phyloP scores from a whole-genome alignment of 2,113 vertebrate species.

The Todiramphus saurophagus region DNA sequence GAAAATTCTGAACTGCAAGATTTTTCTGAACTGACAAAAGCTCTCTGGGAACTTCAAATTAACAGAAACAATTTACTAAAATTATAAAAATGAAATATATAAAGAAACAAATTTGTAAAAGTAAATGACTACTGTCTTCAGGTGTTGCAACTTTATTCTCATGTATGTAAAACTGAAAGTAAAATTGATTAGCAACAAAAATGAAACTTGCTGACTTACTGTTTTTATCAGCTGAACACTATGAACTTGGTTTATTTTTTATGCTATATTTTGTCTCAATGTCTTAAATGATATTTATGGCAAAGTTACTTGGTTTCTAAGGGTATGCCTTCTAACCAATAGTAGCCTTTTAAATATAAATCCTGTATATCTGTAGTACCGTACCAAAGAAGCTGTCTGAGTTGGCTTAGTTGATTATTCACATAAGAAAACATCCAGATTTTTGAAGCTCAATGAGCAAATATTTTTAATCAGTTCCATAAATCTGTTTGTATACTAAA shows the following conservation, averaged over 20 bases:
- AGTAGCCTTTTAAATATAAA: neutral
- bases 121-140: neutral
- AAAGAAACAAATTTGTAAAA: neutral
- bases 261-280: neutral
- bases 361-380: neutral
- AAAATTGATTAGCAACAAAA: neutral
- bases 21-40: neutral
- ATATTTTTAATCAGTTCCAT: conserved; percentile 26
- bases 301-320: neutral
- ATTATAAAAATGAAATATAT: neutral
- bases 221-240: neutral
- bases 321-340: neutral
- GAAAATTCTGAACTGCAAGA: neutral
- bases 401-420: conserved; percentile 28
- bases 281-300: neutral
- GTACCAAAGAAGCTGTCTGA: neutral
- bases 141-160: neutral
- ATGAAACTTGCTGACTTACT: neutral
- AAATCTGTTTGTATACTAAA: conserved; percentile 44
- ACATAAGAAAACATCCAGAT: conserved; percentile 10
- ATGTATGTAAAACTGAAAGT: neutral
- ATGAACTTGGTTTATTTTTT: neutral
- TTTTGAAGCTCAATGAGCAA: neutral
- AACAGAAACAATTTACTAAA: neutral
- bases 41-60: neutral